phyloP scores from a whole-genome alignment of 2,113 vertebrate genomes.

The Lagopus muta region DNA sequence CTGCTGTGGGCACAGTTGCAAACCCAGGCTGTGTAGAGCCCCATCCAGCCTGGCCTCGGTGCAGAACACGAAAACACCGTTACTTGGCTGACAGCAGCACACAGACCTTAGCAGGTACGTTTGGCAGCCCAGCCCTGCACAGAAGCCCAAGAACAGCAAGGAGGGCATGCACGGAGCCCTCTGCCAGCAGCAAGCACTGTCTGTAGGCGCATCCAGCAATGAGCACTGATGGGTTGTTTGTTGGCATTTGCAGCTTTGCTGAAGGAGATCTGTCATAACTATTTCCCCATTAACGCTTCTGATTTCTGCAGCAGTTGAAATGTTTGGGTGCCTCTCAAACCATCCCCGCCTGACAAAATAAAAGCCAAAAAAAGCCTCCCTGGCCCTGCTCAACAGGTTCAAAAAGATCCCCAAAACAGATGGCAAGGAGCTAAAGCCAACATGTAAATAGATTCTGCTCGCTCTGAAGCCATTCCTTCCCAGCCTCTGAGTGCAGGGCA shows the following conservation, averaged over 20 bases:
- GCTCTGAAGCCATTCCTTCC: neutral
- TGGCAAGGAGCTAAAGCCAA: neutral
- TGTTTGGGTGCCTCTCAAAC: neutral
- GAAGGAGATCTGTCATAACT: neutral
- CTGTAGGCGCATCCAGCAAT: neutral
- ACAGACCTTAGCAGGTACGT: neutral
- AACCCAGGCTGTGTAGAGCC: no score
- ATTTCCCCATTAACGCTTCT: neutral
- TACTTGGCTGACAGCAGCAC: neutral
- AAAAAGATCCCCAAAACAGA: neutral
- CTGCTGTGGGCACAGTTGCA: neutral
- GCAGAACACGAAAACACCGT: neutral
- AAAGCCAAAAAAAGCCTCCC: neutral
- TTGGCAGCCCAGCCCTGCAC: neutral
- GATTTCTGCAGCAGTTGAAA: neutral
- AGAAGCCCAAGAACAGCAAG: neutral
- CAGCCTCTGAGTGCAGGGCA: neutral
- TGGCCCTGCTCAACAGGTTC: neutral
- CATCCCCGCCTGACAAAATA: neutral
- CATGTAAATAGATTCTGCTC: rapidly evolving
- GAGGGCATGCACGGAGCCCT: neutral
- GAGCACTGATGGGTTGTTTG: neutral
- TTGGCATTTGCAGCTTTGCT: neutral
- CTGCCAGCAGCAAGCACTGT: neutral
- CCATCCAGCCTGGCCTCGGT: no score